A percentile compares a stretch with the other conserved stretches of the same genome.
phyloP scores from a whole-genome alignment of 2,113 vertebrate species.

The Lampris megalopsis region DNA sequence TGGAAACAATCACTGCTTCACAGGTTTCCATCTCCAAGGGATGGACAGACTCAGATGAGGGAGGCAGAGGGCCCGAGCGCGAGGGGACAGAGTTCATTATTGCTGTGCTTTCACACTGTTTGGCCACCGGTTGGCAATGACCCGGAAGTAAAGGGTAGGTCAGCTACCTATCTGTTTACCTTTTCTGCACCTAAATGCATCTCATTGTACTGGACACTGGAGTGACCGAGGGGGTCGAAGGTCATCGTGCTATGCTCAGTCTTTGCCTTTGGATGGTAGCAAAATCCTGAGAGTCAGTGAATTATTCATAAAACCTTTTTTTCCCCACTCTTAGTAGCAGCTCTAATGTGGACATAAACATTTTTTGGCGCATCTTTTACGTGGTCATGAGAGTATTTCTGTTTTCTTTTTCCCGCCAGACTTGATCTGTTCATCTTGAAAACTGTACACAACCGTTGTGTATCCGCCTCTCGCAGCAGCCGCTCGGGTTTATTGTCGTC shows the following conservation, averaged over 20 bases:
- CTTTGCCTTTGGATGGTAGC: not conserved
- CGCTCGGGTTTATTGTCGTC: constrained; percentile 9
- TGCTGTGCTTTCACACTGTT: constrained; percentile 58
- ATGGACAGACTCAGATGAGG: constrained; percentile 87
- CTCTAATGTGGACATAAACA: not conserved
- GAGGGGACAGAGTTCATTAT: constrained; percentile 83
- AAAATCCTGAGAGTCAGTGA: not conserved
- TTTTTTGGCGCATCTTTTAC: not conserved
- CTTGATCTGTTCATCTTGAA: not conserved
- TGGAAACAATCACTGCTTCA: constrained; percentile 92
- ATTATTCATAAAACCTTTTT: not conserved
- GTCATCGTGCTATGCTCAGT: constrained; percentile 24
- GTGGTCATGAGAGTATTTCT: not conserved
- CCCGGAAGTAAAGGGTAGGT: constrained; percentile 79
- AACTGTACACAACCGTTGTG: not conserved
- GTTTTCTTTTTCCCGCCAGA: not conserved
- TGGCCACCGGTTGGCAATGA: constrained; percentile 61
- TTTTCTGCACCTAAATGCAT: constrained; percentile 66
- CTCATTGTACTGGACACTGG: constrained; percentile 65
- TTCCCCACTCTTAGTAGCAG: not conserved
- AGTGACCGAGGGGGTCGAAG: constrained; percentile 43
- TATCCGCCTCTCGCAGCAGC: not conserved
- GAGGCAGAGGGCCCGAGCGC: constrained; percentile 77
- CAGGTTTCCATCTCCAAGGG: constrained; percentile 92
- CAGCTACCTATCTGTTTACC: constrained; percentile 74